Percentiles rank a stretch among this genome's conserved stretches.
Conservation (phyloP, 1,140 invertebrate species). For the Penaeus chinensis region DNA sequence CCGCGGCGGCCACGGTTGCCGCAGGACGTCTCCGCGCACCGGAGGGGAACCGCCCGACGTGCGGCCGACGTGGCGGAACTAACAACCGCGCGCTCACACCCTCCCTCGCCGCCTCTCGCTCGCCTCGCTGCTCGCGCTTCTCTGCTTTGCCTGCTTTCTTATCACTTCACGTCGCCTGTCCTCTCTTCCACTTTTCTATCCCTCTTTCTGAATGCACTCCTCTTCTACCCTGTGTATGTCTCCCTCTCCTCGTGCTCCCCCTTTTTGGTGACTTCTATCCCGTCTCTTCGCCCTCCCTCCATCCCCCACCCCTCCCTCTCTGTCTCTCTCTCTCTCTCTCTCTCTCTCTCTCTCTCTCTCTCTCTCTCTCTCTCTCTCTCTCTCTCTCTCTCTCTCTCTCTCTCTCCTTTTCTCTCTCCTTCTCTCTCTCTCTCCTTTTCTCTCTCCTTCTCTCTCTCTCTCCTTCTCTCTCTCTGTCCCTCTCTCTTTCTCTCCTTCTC, state of each 20-base stretch:
- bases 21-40: too few species aligned
- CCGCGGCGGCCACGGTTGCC: too few species aligned
- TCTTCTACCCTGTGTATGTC: too few species aligned
- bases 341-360: neutral
- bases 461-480: too few species aligned
- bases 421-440: neutral
- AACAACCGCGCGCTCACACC: neutral
- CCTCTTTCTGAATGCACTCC: neutral
- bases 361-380: too few species aligned
- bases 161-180: neutral
- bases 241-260: constrained; percentile 3
- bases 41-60: too few species aligned
- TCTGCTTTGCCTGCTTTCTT: neutral
- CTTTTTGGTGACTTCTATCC: neutral
- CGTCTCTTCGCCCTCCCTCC: neutral
- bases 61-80: too few species aligned
- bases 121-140: neutral
- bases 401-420: neutral
- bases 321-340: too few species aligned
- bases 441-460: too few species aligned
- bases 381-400: neutral
- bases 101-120: neutral
- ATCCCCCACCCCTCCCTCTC: neutral
- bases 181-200: neutral
- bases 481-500: neutral